These are phyloP conservation scores for Callinectes sapidus DNA, from an alignment of 2,888 invertebrate genomes.

Conservation along the genomic window DNA sequence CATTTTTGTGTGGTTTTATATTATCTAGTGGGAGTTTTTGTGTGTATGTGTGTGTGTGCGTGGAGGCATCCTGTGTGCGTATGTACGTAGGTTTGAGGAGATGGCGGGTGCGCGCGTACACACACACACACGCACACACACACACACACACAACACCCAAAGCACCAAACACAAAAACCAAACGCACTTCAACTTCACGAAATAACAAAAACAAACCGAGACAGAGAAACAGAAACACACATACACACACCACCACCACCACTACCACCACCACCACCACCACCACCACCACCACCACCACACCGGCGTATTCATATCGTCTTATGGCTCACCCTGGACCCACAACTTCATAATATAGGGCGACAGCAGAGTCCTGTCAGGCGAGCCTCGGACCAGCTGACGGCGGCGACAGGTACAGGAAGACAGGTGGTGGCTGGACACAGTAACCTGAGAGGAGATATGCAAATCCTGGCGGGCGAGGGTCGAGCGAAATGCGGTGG, in stretches of 20 bases:
- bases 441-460: conserved; percentile 20
- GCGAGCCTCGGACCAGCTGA: conserved; percentile 18
- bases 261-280: background rate
- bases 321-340: background rate
- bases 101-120: no score
- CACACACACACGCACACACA: no score
- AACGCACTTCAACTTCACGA: no score
- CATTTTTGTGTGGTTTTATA: background rate
- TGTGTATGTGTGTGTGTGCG: conserved; percentile 45
- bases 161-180: no score
- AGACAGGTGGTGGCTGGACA: conserved; percentile 35
- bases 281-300: background rate
- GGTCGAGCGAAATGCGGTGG: background rate
- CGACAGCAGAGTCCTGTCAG: background rate
- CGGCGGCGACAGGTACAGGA: conserved; percentile 35
- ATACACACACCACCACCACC: background rate
- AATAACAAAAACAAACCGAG: background rate
- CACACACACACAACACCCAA: no score
- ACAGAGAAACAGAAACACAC: background rate
- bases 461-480: conserved; percentile 29
- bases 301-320: background rate
- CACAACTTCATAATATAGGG: conserved; percentile 26
- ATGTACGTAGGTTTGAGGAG: background rate
- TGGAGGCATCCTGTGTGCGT: conserved; percentile 23
- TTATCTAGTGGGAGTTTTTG: conserved; percentile 3